These are phyloP conservation scores for Nephrotoma appendiculata DNA, from an alignment of 2,888 invertebrate species.

Conservation along the genomic window DNA sequence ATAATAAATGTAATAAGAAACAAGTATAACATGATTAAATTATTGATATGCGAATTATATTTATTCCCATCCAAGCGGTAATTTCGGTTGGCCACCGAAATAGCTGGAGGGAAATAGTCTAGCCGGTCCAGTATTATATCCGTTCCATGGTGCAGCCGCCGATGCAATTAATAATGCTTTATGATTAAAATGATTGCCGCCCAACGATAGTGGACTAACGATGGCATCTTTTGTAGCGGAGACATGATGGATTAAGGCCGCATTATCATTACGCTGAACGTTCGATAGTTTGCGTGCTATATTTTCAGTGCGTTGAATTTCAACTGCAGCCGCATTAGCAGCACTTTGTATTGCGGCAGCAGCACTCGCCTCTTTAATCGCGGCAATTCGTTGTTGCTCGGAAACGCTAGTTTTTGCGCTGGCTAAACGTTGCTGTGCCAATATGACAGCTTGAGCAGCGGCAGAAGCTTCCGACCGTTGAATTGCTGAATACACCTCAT, in stretches of 20 bases:
- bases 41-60: background rate
- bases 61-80: background rate
- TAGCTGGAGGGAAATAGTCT: background rate
- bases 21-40: background rate
- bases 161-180: conserved; percentile 12
- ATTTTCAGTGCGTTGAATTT: conserved; percentile 48
- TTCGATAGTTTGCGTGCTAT: conserved; percentile 46
- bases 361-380: conserved; percentile 56
- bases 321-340: conserved; percentile 53
- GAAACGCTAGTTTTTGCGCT: conserved; percentile 55
- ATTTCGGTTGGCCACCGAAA: background rate
- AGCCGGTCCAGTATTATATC: background rate
- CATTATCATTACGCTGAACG: conserved; percentile 41
- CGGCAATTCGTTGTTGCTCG: conserved; percentile 55
- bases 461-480: conserved; percentile 52
- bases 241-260: conserved; percentile 41
- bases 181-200: conserved; percentile 20
- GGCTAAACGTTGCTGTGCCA: conserved; percentile 54
- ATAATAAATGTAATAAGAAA: background rate
- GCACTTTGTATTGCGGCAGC: conserved; percentile 55
- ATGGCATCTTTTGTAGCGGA: conserved; percentile 44
- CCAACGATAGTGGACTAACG: conserved; percentile 28
- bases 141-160: conserved; percentile 4
- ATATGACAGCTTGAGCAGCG: conserved; percentile 48
- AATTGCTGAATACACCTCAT: conserved; percentile 51